Evolutionary conservation across 1,140 invertebrate species (phyloP), one percentile per base, ranked within the genome.

Genomic region (Semibalanus balanoides): DNA sequence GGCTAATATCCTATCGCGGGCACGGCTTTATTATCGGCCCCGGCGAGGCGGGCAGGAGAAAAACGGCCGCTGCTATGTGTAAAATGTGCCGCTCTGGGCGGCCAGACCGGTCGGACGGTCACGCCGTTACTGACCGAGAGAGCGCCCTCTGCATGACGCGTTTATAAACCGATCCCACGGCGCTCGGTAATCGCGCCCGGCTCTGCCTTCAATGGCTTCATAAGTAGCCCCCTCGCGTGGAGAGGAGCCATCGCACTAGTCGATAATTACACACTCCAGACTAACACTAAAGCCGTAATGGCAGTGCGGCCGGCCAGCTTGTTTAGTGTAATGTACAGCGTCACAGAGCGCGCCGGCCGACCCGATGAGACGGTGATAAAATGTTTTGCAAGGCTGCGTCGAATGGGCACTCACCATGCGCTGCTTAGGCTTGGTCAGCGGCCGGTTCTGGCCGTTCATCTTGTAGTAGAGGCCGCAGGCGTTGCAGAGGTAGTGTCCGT

Each of bases 401-500:
- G 97, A 87, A 83, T 98, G 98, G 75, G 97, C 85, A 79, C 80
- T 78, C 76, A 81, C 80, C 79, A 80, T 78, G 76, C 79, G 73
- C 70, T 79, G 79, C 73, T 81, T 81, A 35, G 89, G 87, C 81
- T 90, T 90, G 40, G 91, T 87, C 22, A 90, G 85, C 19, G 92
- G 91, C 81, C 94, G 86, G 84, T 92, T 94, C 79, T 92, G 88
- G n/a, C 93, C 93, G 84, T 95, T 93, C 83, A 91, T 90, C 82
- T 92, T 89, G 83, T 89, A 91, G 86, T 93, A 94, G 30, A 93
- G 86, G 86, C 80, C 92, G 84, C 95, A 97, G 72, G 92, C 92
- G 83, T 95, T 95, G 85, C 94, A 96, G 75, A 96, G 86, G 83
- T 94, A 95, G 82, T 95, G 92, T 14, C 93, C 93, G 31, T 91